Base-by-base conservation (phyloP, 2,113 vertebrate species). In the Numenius arquata region DNA sequence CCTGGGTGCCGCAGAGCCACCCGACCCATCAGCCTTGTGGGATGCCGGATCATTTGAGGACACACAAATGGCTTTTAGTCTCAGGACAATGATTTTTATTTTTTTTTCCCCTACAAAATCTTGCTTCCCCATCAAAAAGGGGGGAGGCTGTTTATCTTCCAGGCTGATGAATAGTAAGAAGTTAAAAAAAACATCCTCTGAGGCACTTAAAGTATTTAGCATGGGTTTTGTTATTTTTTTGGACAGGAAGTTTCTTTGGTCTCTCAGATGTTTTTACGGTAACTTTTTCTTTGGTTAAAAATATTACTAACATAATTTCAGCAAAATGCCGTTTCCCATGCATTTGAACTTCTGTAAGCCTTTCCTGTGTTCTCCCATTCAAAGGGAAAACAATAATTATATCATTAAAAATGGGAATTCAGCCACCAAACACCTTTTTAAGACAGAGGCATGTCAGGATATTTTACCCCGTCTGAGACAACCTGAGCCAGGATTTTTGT, bases 1-100 rank as follows among this genome's bases (percentile, higher is more conserved):
- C 30, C 41, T 11, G 36, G 0, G 14, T 19, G 10, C 13, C 3
- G 6, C n/a, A 3, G 38, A 20, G 1, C 63, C 48, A 0, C 40
- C 1, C 9, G 6, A 18, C 11, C 59, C 58, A 3, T 26, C 23
- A 1, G 11, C 34, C 50, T 13, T 2, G 5, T 3, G 1, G 2
- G 20, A 3, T 11, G 22, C 72, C 3, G 0, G 19, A 47, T 32
- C 53, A 1, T 34, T 12, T 27, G n/a, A 48, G 55, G 61, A 34
- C 47, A 1, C 4, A 9, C 32, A 41, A 59, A 27, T 21, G n/a
- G n/a, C 30, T 43, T 53, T 47, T 27, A 21, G 5, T 1, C 67
- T 9, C 27, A 34, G 20, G 41, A 34, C 15, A 68, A 61, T 16
- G 9, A 7, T 7, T 36, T 7, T 56, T 40, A 20, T 68, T 79